These are phyloP conservation scores for Fregetta grallaria DNA, from an alignment of 2,113 vertebrate genomes.

Conservation along the genomic window DNA sequence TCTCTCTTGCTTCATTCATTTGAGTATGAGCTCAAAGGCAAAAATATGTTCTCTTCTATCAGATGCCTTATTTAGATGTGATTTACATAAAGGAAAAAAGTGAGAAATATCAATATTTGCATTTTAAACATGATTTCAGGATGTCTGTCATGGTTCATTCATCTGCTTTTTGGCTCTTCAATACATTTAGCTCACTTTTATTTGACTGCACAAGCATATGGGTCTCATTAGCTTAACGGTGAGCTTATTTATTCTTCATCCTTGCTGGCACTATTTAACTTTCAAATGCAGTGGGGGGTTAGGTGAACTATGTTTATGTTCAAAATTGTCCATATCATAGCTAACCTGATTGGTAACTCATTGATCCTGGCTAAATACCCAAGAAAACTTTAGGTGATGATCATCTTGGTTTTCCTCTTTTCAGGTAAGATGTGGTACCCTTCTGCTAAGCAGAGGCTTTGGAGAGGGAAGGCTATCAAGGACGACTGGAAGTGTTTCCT, in stretches of 20 bases:
- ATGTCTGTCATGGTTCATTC: background rate
- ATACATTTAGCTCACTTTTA: background rate
- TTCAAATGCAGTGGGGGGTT: background rate
- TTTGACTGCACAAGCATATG: conserved; percentile 27
- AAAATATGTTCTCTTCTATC: background rate
- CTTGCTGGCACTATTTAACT: background rate
- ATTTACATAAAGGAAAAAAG: conserved; percentile 8
- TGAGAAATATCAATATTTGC: conserved; percentile 45
- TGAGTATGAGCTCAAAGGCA: conserved; percentile 27
- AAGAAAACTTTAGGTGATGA: background rate
- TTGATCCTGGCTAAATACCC: background rate
- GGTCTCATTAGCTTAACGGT: conserved; percentile 27
- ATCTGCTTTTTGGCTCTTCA: conserved; percentile 8
- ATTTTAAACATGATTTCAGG: conserved; percentile 35
- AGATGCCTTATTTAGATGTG: conserved; percentile 1
- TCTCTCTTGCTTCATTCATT: conserved; percentile 21
- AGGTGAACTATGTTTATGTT: background rate
- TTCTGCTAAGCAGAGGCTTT: background rate
- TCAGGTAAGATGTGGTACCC: background rate
- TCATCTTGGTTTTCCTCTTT: background rate
- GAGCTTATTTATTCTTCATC: background rate
- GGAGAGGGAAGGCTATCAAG: background rate
- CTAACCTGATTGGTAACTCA: background rate
- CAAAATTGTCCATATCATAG: background rate
- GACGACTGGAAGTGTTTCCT: background rate